Percentiles rank a stretch among this genome's conserved stretches.
These are phyloP conservation scores for Drosophila arizonae DNA, from an alignment of 1,140 invertebrate genomes.

Conservation along the genomic window DNA sequence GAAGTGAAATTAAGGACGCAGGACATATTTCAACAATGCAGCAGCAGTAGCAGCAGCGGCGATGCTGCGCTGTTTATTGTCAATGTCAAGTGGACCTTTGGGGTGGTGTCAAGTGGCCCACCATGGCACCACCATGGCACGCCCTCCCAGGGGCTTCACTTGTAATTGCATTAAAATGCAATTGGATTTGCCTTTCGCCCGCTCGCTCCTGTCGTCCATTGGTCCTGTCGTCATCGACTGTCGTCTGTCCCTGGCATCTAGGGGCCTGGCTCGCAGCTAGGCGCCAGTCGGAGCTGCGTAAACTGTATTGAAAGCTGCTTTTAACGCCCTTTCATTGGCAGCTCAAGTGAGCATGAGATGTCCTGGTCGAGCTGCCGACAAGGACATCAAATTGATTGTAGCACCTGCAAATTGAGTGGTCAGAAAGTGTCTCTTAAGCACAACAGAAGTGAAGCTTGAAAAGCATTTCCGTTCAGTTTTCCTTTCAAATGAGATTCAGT, in stretches of 20 bases:
- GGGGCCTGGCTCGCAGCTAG: constrained; percentile 21
- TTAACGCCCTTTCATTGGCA: constrained; percentile 51
- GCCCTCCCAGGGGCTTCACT: constrained; percentile 32
- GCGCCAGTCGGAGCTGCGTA: constrained; percentile 47
- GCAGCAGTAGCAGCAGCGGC: background rate
- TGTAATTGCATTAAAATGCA: constrained; percentile 83
- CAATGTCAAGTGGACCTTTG: constrained; percentile 76
- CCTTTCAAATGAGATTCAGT: background rate
- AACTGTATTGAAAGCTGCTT: constrained; percentile 75
- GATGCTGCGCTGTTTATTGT: constrained; percentile 69
- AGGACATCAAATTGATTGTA: constrained; percentile 24
- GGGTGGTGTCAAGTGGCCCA: constrained; percentile 49
- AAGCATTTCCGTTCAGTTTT: background rate
- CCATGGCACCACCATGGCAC: background rate
- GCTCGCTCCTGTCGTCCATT: constrained; percentile 9
- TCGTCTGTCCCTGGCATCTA: constrained; percentile 57
- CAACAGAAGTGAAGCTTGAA: background rate
- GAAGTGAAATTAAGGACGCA: constrained; percentile 75
- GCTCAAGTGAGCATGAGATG: constrained; percentile 13
- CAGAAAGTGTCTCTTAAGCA: constrained; percentile 17
- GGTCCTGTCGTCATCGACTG: constrained; percentile 27
- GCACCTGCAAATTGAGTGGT: constrained; percentile 16
- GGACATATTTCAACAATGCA: constrained; percentile 76
- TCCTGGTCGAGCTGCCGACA: constrained; percentile 18
- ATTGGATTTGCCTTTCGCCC: constrained; percentile 63